Percentiles rank a stretch among this genome's conserved stretches.
Conservation (phyloP, 2,113 vertebrate genomes). For the Sylvia atricapilla region DNA sequence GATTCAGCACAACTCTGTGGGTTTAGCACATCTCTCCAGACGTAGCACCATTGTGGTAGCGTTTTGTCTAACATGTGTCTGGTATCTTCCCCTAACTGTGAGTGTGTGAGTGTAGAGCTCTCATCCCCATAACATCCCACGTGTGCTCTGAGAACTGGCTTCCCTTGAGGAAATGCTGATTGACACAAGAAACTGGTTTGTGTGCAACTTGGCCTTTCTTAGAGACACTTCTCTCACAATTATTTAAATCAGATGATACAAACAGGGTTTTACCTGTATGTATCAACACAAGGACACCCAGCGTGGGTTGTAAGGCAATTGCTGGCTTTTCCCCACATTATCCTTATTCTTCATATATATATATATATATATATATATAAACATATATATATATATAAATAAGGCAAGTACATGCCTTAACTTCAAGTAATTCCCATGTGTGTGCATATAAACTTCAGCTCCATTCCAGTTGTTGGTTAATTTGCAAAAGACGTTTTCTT, state of each 20-base stretch:
- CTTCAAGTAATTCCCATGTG: not conserved
- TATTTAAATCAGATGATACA: not conserved
- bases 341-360: not conserved
- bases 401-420: not conserved
- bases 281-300: not conserved
- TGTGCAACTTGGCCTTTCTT: not conserved
- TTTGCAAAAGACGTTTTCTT: not conserved
- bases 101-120: constrained; percentile 39
- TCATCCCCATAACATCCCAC: constrained; percentile 60
- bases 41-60: constrained; percentile 41
- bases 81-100: constrained; percentile 57
- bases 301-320: accelerated
- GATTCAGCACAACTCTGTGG: not conserved
- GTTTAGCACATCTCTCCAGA: not conserved
- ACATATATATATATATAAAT: not conserved
- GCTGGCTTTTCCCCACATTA: not conserved
- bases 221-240: accelerated
- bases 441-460: not conserved
- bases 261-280: accelerated
- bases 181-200: not conserved
- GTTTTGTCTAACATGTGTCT: constrained; percentile 72
- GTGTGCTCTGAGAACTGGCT: constrained; percentile 65
- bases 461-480: not conserved
- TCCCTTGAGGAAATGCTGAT: constrained; percentile 73
- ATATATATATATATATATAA: no score